Evolutionary conservation across 2,888 invertebrate genomes (phyloP), one percentile per base, ranked within the genome.

Genomic region (Torymus texanus): DNA sequence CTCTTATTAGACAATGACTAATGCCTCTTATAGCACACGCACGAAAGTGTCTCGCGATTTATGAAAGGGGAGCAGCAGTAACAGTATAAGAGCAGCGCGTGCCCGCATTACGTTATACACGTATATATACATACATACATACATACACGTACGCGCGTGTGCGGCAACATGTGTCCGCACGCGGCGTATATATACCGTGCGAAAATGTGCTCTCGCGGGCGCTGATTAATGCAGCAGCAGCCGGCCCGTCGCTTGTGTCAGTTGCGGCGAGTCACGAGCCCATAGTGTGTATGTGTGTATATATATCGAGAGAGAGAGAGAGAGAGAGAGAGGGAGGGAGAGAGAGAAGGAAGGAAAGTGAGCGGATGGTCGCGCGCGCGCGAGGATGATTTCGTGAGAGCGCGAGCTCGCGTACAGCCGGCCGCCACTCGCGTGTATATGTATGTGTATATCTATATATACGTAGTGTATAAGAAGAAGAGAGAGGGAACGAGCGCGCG

Each of bases 361-460:
- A 75, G 59, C 66, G 74, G 41, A 65, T 56, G 75, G 67, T 58
- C 67, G 73, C 65, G 55, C 51, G 55, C 51, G 75, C 59, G 58
- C 51, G 67, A 73, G 77, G 71, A 80, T 74, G 77, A 80, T 80
- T 78, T 81, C 81, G 81, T 81, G 81, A 79, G 81, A 79, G 81
- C 70, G 71, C 58, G 41, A 41, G 41, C 41, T 41, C 41, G 41
- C 41, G 41, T 41, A 41, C 41, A 59, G 59, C 61, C 72, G 62
- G 68, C 58, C 29, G 29, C 65, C 29, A 29, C 29, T 41, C 41
- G 41, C 41, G 41, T 41, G 41, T 41, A 8, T 41, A 8, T 41
- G 0, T 41, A 8, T 41, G 10, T 41, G 8, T 41, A 8, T 41
- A 41, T 29, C 3, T 29, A 29, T 29, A 5, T 8, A 41, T 41